phyloP scores from a whole-genome alignment of 2,113 vertebrate genomes.

The Platichthys stellatus region DNA sequence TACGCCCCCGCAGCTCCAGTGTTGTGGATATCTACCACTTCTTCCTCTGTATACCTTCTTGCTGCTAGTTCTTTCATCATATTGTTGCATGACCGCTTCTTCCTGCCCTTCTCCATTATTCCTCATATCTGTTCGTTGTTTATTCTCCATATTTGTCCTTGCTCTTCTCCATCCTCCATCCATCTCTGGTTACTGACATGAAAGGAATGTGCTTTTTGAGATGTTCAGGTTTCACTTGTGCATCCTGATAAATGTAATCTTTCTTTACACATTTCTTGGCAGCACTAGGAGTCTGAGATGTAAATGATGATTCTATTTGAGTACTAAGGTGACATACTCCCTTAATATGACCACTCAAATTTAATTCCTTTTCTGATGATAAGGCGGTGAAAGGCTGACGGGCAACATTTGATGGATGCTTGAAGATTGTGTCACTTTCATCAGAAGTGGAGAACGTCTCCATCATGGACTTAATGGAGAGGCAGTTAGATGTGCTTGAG shows the following conservation, averaged over 20 bases:
- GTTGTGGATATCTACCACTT: neutral
- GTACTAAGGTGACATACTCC: slow-evolving; percentile 18
- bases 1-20: slow-evolving; percentile 20
- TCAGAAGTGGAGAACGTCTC: neutral
- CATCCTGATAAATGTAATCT: slow-evolving; percentile 31
- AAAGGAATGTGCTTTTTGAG: neutral
- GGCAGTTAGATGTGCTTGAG: neutral
- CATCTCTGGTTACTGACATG: slow-evolving; percentile 10
- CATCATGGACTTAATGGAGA: neutral
- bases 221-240: slow-evolving; percentile 11
- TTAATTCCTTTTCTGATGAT: slow-evolving; percentile 17
- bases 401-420: slow-evolving; percentile 11
- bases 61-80: neutral
- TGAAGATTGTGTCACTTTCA: neutral
- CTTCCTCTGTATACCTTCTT: neutral
- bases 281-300: slow-evolving; percentile 4
- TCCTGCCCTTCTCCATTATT: neutral
- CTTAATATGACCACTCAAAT: neutral
- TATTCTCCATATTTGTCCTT: neutral
- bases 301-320: slow-evolving; percentile 11
- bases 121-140: neutral
- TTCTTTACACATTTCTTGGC: slow-evolving; percentile 15
- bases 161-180: slow-evolving; percentile 10
- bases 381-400: slow-evolving; percentile 11
- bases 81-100: neutral